A percentile compares a stretch with the other conserved stretches of the same genome.
Conservation (phyloP, 1,140 invertebrate species). For the Teleopsis dalmanni region DNA sequence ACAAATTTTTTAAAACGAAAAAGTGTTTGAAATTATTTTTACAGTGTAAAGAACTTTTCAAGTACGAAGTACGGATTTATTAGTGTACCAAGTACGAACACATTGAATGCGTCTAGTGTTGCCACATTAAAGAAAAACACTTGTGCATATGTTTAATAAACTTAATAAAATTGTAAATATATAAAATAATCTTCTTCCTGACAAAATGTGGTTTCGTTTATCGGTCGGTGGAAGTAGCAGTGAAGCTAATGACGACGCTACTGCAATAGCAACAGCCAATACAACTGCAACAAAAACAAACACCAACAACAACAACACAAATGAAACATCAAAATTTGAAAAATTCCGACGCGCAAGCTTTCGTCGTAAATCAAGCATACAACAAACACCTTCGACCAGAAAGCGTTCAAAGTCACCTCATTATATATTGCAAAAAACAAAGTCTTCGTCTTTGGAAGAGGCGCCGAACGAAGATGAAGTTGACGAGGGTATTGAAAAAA, state of each 20-base stretch:
- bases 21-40: too few relatives aligned
- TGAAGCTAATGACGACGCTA: neutral
- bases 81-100: too few relatives aligned
- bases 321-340: conserved; percentile 17
- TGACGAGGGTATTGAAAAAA: conserved; percentile 11
- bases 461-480: too few relatives aligned
- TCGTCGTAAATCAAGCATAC: conserved; percentile 15
- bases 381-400: neutral
- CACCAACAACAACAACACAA: neutral
- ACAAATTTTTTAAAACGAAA: too few relatives aligned
- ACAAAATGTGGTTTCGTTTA: conserved; percentile 20
- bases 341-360: conserved; percentile 20
- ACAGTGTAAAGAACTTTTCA: too few relatives aligned
- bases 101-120: too few relatives aligned
- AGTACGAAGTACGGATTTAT: too few relatives aligned
- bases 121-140: too few relatives aligned
- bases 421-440: conserved; percentile 9
- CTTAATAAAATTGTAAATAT: too few relatives aligned
- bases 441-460: conserved; percentile 10
- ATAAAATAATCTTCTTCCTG: too few relatives aligned
- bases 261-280: conserved; percentile 3
- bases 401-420: conserved; percentile 19
- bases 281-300: neutral
- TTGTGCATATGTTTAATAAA: too few relatives aligned
- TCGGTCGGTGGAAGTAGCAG: conserved; percentile 8